Evolutionary conservation across 2,888 invertebrate genomes (phyloP).

Genomic region (Octonoba sinensis): DNA sequence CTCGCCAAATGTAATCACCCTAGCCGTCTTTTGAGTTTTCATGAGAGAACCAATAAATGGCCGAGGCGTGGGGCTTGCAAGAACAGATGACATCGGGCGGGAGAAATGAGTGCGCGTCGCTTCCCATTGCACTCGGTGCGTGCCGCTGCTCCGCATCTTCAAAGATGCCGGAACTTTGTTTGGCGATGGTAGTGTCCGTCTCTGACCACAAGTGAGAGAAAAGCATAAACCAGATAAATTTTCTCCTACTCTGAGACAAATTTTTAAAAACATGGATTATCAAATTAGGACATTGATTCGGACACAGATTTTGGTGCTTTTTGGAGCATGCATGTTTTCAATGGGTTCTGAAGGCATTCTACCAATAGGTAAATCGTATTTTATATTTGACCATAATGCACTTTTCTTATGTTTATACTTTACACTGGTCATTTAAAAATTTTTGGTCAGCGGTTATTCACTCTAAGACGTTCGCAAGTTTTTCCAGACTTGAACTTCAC

Average conservation of each 20-base stretch:
- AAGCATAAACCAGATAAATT: background rate
- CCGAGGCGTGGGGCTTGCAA: conserved; percentile 32
- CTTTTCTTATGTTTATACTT: too few species aligned
- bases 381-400: too few species aligned
- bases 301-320: conserved; percentile 26
- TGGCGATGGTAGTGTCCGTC: background rate
- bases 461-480: too few species aligned
- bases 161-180: conserved; percentile 12
- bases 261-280: conserved; percentile 55
- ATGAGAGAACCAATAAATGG: conserved; percentile 55
- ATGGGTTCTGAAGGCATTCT: conserved; percentile 49
- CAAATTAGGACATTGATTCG: conserved; percentile 21
- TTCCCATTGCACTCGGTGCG: background rate
- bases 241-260: background rate
- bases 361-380: conserved; percentile 37
- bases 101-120: conserved; percentile 52
- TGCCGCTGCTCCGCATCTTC: conserved; percentile 5
- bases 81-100: conserved; percentile 53
- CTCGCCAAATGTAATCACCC: conserved; percentile 40
- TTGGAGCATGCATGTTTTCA: conserved; percentile 29
- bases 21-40: conserved; percentile 43
- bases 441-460: too few species aligned
- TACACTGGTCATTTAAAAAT: too few species aligned
- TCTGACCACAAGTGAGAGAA: background rate
- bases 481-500: too few species aligned